phyloP scores from a whole-genome alignment of 2,797 vertebrate genomes.

The Geotrypetes seraphini region DNA sequence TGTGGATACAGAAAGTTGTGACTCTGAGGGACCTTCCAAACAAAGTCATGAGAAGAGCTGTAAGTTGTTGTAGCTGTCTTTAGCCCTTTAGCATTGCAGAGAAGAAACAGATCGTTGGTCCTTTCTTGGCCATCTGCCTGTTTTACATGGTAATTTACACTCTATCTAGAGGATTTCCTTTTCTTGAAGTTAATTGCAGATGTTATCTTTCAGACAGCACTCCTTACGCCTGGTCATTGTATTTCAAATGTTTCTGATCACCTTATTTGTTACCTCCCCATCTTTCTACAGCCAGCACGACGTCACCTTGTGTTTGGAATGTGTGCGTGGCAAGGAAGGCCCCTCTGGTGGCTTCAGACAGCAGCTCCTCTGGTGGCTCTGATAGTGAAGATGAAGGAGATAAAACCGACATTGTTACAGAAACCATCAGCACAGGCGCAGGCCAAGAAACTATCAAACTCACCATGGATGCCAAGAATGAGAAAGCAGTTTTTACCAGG shows the following conservation, averaged over 20 bases:
- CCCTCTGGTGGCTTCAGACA: constrained; percentile 64
- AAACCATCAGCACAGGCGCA: constrained; percentile 44
- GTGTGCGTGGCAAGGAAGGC: constrained; percentile 53
- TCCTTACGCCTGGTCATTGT: too few species aligned
- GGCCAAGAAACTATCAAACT: constrained; percentile 49
- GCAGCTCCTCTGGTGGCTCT: constrained; percentile 74
- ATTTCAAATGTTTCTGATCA: too few species aligned
- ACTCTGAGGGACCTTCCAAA: constrained; percentile 30
- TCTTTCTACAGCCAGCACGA: constrained; percentile 24
- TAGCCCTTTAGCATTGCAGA: rapidly evolving
- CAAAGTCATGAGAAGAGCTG: constrained; percentile 58
- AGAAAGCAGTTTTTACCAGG: constrained; percentile 59
- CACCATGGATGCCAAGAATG: constrained; percentile 50
- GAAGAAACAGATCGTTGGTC: rapidly evolving
- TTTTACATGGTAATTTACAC: too few species aligned
- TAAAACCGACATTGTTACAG: constrained; percentile 31
- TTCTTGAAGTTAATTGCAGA: too few species aligned
- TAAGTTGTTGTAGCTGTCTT: too few species aligned
- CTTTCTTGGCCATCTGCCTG: too few species aligned
- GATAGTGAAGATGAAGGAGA: constrained; percentile 64
- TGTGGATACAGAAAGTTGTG: constrained; percentile 47
- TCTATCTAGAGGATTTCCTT: too few species aligned
- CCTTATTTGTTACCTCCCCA: neutral
- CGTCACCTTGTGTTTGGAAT: constrained; percentile 52
- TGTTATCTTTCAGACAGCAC: too few species aligned